Evolutionary conservation across 2,888 invertebrate genomes (phyloP), one percentile per base, ranked within the genome.

Genomic region (Cataglyphis livida): DNA sequence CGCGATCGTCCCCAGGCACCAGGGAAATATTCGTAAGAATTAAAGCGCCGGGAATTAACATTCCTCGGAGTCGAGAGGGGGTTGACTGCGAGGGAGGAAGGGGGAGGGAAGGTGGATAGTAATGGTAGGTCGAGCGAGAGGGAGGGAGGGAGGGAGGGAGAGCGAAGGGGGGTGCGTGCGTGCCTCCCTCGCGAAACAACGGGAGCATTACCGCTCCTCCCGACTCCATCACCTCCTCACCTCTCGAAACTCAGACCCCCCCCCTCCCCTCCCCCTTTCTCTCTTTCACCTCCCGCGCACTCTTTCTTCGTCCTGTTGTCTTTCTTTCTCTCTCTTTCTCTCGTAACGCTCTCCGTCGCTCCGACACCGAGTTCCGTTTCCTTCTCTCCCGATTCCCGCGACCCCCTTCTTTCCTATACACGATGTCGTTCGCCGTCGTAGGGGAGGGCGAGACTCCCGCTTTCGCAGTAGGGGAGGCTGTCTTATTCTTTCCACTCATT

Each of bases 401-500:
- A 90, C 91, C 92, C 90, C 92, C 92, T 92, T 91, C 91, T 91
- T 92, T 92, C 88, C 89, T 91, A 89, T 91, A 92, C 89, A 89
- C 90, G 87, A 85, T 90, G 90, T 84, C 88, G 88, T 82, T 86
- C 88, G 82, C 73, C 88, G 88, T 88, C 85, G 87, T 84, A 90
- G 90, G 89, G 84, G 90, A 90, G 89, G 91, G 88, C 82, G 90
- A 91, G 87, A 90, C 89, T 88, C 89, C 76, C 85, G 90, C 81
- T 88, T 82, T 89, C 86, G 89, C 84, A 89, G 90, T 86, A 90
- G 92, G 91, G 91, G 90, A 90, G 91, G 93, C 93, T 93, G 94
- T 94, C 94, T 94, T 94, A 94, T 94, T 94, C 94, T 94, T 94
- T 94, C 93, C 94, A 94, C 94, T 94, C 94, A 94, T 94, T 94